A percentile compares a stretch with the other conserved stretches of the same genome.
Evolutionary conservation across 2,888 invertebrate genomes (phyloP).

Genomic region (Orthonychiurus folsomi): DNA sequence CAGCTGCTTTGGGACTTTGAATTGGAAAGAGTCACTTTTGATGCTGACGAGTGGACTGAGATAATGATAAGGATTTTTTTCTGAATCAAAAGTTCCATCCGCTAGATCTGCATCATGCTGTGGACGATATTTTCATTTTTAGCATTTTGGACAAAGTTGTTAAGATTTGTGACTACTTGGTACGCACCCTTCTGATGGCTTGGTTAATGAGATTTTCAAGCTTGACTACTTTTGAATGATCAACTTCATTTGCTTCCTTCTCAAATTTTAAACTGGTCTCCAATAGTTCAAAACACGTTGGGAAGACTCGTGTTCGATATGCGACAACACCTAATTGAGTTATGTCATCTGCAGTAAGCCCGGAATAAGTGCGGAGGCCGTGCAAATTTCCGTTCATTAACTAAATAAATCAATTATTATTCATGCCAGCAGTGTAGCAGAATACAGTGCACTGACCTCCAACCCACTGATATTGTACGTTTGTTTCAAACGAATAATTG

Average conservation of each 20-base stretch:
- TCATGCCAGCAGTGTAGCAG: too few relatives aligned
- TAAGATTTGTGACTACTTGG: neutral
- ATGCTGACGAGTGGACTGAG: neutral
- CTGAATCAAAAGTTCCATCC: neutral
- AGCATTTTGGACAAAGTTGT: neutral
- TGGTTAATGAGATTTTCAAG: too few relatives aligned
- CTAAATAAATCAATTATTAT: neutral
- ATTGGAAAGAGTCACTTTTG: neutral
- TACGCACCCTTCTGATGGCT: neutral
- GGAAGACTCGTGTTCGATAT: neutral
- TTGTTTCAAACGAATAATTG: neutral
- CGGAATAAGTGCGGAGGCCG: neutral
- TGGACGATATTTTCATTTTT: neutral
- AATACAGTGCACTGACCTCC: neutral
- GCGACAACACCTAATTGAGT: neutral
- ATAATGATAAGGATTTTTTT: slow-evolving; percentile 1
- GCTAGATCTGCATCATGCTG: neutral
- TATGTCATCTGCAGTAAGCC: neutral
- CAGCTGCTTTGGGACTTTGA: neutral
- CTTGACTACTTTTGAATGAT: too few relatives aligned
- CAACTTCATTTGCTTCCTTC: too few relatives aligned
- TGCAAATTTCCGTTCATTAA: neutral
- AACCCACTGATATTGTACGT: neutral
- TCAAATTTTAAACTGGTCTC: neutral
- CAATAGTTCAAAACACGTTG: neutral